These are phyloP conservation scores for Sepioteuthis lessoniana DNA, from an alignment of 2,888 invertebrate genomes.

Conservation along the genomic window DNA sequence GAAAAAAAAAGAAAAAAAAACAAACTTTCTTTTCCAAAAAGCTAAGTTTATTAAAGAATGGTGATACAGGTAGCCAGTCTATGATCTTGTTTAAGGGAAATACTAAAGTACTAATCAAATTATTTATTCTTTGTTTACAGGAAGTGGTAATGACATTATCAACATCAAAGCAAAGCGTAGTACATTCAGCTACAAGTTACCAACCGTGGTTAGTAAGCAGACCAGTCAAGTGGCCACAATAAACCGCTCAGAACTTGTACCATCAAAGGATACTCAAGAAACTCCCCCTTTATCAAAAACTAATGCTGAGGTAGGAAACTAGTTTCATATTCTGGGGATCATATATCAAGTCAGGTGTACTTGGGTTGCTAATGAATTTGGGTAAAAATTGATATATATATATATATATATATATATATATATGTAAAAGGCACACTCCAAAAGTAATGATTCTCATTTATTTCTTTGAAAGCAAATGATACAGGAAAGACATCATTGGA, in stretches of 20 bases:
- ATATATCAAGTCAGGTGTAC: no score
- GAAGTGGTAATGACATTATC: conserved; percentile 52
- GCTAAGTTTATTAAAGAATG: neutral
- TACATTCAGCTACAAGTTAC: conserved; percentile 57
- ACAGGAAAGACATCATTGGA: no score
- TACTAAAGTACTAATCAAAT: neutral
- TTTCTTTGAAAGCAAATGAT: no score
- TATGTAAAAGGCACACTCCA: no score
- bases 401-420: no score
- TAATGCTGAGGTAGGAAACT: neutral
- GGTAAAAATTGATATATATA: no score
- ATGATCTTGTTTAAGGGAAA: no score
- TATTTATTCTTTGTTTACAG: conserved; percentile 42
- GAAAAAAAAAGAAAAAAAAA: no score
- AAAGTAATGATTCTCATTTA: no score
- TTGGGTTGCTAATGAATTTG: no score
- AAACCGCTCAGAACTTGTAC: conserved; percentile 48
- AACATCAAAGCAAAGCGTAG: conserved; percentile 57
- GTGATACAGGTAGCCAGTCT: neutral
- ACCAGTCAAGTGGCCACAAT: conserved; percentile 52
- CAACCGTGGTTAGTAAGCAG: conserved; percentile 58
- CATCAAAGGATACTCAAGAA: conserved; percentile 1
- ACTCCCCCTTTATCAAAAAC: neutral
- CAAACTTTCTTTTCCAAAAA: no score
- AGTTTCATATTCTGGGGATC: neutral